A percentile compares a stretch with the other conserved stretches of the same genome.
Evolutionary conservation across 2,797 vertebrate species (phyloP).

Genomic region (Neosilurus hyrtlii): DNA sequence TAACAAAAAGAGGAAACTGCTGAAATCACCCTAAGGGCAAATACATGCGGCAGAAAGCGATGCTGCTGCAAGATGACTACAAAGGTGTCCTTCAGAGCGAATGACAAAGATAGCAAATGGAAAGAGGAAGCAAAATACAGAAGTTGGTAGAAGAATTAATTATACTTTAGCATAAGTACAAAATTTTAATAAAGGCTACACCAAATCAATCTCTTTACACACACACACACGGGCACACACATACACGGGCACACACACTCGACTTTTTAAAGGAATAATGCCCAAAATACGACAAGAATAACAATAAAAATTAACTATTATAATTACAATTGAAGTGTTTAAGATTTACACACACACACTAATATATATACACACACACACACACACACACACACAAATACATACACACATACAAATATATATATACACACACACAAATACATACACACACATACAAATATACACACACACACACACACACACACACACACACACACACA

Average conservation of each 20-base stretch:
- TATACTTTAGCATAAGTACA: not conserved
- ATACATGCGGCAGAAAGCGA: not conserved
- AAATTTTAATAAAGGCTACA: not conserved
- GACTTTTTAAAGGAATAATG: not conserved
- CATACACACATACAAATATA: no score
- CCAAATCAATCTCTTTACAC: not conserved
- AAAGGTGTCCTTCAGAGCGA: not conserved
- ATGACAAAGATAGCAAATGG: not conserved
- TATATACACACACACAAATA: no score
- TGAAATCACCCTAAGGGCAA: not conserved
- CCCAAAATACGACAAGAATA: not conserved
- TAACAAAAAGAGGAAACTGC: not conserved
- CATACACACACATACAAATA: no score
- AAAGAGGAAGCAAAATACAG: constrained; percentile 41
- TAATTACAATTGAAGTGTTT: no score
- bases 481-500: no score
- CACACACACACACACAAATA: no score
- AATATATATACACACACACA: no score
- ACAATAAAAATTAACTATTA: no score
- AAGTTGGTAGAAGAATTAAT: constrained; percentile 7
- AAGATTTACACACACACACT: not conserved
- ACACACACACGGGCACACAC: not conserved
- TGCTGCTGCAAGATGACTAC: not conserved
- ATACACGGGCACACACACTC: not conserved
- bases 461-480: no score